Evolutionary conservation across 2,113 vertebrate species (phyloP).

Genomic region (Greenwoodochromis staneri): DNA sequence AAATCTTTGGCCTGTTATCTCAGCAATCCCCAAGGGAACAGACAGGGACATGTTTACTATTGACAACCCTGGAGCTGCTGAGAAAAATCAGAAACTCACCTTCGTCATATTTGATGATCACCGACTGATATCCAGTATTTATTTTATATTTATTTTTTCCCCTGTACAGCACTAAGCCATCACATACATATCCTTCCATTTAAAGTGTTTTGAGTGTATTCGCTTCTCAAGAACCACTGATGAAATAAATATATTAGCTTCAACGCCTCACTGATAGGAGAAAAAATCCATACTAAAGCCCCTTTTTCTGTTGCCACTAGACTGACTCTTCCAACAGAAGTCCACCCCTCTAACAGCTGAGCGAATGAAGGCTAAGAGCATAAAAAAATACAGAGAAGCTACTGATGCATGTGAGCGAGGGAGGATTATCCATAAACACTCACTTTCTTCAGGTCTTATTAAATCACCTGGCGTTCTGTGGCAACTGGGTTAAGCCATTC

Average conservation of each 20-base stretch:
- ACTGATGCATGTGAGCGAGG: not conserved
- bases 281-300: not conserved
- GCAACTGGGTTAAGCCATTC: conserved; percentile 13
- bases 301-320: not conserved
- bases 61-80: not conserved
- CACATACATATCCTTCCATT: not conserved
- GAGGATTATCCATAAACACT: conserved; percentile 40
- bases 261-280: not conserved
- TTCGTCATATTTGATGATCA: not conserved
- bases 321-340: not conserved
- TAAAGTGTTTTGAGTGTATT: not conserved
- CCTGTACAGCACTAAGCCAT: not conserved
- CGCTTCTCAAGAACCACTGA: not conserved
- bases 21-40: not conserved
- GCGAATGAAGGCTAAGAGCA: not conserved
- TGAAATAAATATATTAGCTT: not conserved
- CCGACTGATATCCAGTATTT: not conserved
- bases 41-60: not conserved
- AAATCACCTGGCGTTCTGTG: conserved; percentile 51
- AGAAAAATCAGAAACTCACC: not conserved
- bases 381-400: conserved; percentile 7
- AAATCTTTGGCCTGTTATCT: not conserved
- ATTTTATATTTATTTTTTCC: not conserved
- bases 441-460: conserved; percentile 42
- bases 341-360: not conserved